Base-by-base conservation (phyloP, 2,888 invertebrate genomes). In the Nasonia oneida region DNA sequence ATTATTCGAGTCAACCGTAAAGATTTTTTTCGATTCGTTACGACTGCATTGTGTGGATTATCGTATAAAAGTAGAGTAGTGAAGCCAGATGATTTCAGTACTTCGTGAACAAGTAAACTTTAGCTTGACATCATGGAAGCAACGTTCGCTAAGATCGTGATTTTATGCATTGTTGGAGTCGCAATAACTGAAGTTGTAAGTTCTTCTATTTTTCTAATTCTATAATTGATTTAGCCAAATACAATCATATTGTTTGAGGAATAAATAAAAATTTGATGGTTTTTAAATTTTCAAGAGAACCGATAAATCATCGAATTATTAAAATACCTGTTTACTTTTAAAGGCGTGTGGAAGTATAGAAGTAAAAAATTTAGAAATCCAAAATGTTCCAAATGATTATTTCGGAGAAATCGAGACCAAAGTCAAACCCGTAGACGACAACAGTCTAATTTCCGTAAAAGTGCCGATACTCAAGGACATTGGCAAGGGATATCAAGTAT, bases 1-100 rank as follows among this genome's bases (percentile, higher is more conserved):
- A 84, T 84, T 84, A 84, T 76, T 47, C 57, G 74, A 6, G 71
- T 81, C 75, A 75, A 75, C 75, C 70, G 81, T 81, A 42, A 81
- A 84, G 29, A 81, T 50, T 74, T 71, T 84, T 84, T 83, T 70
- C 8, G 14, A 14, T 73, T 75, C n/a, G 29, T 70, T 80, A 42
- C 71, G 39, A 47, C 23, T 6, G 70, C 53, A 50, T 79, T 79
- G 15, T 47, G 14, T n/a, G 47, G 64, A 37, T 84, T 81, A 14
- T 42, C 57, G 76, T 84, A 84, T 84, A 81, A 84, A 81, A 81
- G 76, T 47, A 15, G 84, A 84, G n/a, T 57, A 39, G 3, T 70
- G 18, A 18, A 18, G 15, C 42, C 12, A 67, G 71, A 57, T 76
- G 57, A 47, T 67, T 29, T 76, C 73, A 85, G 85, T 85, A 3